phyloP scores from a whole-genome alignment of 2,113 vertebrate genomes.

The Chlamydotis undulata region DNA sequence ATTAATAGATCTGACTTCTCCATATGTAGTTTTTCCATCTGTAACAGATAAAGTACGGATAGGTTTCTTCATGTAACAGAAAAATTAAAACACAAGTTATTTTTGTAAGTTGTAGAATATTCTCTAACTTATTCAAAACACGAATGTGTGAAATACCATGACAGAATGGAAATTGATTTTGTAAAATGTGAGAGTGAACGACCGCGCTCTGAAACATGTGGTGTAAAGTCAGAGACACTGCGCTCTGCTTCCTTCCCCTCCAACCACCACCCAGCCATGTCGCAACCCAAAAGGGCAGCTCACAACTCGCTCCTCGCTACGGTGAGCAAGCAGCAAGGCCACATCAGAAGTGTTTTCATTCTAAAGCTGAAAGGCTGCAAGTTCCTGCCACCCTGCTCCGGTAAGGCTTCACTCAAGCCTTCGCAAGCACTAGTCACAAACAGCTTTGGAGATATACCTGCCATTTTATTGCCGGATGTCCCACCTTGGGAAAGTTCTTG shows the following conservation, averaged over 20 bases:
- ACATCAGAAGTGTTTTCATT: neutral
- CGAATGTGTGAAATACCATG: conserved; percentile 78
- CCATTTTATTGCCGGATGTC: neutral
- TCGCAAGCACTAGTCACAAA: neutral
- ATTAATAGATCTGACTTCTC: conserved; percentile 70
- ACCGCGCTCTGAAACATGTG: conserved; percentile 70
- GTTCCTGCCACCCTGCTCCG: fast-evolving
- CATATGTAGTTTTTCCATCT: conserved; percentile 72
- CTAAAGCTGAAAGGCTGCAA: neutral
- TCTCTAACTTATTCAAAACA: conserved; percentile 76
- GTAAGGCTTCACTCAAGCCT: neutral
- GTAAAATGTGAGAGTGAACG: conserved; percentile 76
- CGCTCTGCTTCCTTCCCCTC: conserved; percentile 25
- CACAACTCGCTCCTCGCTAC: fast-evolving
- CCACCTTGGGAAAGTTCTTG: neutral
- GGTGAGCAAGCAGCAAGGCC: neutral
- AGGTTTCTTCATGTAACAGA: conserved; percentile 74
- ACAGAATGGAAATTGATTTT: conserved; percentile 83
- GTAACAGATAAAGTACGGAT: conserved; percentile 74
- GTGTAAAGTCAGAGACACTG: conserved; percentile 64
- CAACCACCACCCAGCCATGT: neutral
- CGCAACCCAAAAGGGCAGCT: neutral
- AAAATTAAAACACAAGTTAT: conserved; percentile 78
- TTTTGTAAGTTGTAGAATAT: conserved; percentile 77
- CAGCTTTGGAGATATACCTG: fast-evolving